These are phyloP conservation scores for Ormyrus nitidulus DNA, from an alignment of 2,888 invertebrate genomes.

Conservation along the genomic window DNA sequence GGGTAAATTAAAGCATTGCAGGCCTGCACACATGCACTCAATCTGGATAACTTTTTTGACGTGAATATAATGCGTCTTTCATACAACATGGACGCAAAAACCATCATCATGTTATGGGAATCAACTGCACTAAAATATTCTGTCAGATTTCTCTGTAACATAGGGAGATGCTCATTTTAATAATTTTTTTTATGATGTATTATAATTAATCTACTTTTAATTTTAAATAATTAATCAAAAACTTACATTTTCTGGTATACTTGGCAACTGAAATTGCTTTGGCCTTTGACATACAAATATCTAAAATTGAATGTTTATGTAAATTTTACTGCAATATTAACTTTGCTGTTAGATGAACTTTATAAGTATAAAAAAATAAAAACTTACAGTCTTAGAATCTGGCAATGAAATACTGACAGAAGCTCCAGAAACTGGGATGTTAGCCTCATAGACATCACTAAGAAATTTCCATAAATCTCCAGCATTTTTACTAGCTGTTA, in stretches of 20 bases:
- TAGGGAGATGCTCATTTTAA: neutral
- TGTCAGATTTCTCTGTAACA: slow-evolving; percentile 92
- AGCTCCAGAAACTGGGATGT: slow-evolving; percentile 83
- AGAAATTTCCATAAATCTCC: slow-evolving; percentile 81
- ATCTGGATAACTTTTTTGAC: slow-evolving; percentile 89
- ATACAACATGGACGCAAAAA: slow-evolving; percentile 96
- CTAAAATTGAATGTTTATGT: slow-evolving; percentile 75
- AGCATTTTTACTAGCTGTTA: slow-evolving; percentile 80
- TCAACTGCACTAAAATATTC: slow-evolving; percentile 99
- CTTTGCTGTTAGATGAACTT: neutral
- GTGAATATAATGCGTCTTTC: slow-evolving; percentile 96
- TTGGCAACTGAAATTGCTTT: slow-evolving; percentile 89
- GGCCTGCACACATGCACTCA: slow-evolving; percentile 96
- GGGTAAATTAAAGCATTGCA: slow-evolving; percentile 96
- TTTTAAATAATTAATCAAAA: slow-evolving; percentile 41
- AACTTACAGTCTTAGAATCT: slow-evolving; percentile 77
- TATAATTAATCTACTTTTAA: neutral
- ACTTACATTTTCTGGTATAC: slow-evolving; percentile 97
- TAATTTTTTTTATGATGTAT: neutral
- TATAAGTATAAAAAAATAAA: neutral
- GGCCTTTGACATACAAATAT: slow-evolving; percentile 88
- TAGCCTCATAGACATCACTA: slow-evolving; percentile 81
- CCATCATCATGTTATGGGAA: slow-evolving; percentile 93
- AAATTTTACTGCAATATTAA: neutral
- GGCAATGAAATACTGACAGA: slow-evolving; percentile 80